A percentile compares a stretch with the other conserved stretches of the same genome.
These are phyloP conservation scores for Halesus radiatus DNA, from an alignment of 1,140 invertebrate genomes.

Conservation along the genomic window DNA sequence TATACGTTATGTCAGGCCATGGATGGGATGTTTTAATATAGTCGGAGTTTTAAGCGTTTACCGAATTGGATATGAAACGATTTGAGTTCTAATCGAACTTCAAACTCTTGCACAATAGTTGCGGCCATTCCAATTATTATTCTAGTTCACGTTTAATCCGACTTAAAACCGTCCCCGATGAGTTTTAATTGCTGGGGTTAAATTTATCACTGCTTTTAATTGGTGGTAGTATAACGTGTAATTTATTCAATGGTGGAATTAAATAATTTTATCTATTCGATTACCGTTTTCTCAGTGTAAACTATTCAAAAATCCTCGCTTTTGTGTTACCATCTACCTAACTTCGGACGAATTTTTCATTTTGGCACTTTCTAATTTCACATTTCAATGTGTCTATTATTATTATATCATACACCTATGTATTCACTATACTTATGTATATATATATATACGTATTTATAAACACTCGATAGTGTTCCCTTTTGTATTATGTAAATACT, in stretches of 20 bases:
- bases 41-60: slow-evolving; percentile 22
- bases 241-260: background rate
- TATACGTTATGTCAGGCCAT: background rate
- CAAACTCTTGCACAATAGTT: slow-evolving; percentile 30
- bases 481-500: no score
- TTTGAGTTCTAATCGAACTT: slow-evolving; percentile 28
- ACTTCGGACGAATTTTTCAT: no score
- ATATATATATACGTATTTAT: no score
- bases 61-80: slow-evolving; percentile 26
- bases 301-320: no score
- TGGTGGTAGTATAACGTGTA: background rate
- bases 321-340: no score
- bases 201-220: slow-evolving; percentile 14
- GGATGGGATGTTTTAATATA: slow-evolving; percentile 3
- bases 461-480: no score
- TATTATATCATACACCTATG: no score
- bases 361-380: no score
- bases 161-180: slow-evolving; percentile 3
- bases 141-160: slow-evolving; percentile 16
- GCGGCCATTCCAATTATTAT: slow-evolving; percentile 1
- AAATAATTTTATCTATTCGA: no score
- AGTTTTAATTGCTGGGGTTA: slow-evolving; percentile 19
- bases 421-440: no score
- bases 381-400: no score
- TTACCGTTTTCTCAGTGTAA: no score